Evolutionary conservation across 2,797 vertebrate genomes (phyloP).

Genomic region (Cyclopterus lumpus): DNA sequence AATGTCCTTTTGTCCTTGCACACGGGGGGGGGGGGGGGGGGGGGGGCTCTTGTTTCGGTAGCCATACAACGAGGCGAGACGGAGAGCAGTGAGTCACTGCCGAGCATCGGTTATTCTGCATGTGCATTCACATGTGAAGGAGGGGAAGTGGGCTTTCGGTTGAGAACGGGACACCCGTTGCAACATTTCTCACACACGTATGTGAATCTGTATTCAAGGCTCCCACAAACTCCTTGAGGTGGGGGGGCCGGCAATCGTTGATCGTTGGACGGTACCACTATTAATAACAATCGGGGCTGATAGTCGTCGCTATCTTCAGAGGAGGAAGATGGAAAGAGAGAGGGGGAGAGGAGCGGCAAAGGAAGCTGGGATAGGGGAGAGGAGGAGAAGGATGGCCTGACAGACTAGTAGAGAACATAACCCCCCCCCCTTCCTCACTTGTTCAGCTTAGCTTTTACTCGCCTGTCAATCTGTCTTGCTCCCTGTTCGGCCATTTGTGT

Average conservation of each 20-base stretch:
- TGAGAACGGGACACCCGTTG: neutral
- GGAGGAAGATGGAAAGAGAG: conserved; percentile 22
- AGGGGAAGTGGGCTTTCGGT: neutral
- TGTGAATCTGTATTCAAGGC: conserved; percentile 33
- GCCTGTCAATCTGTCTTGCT: conserved; percentile 61
- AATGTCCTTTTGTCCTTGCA: conserved; percentile 58
- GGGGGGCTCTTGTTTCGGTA: conserved; percentile 31
- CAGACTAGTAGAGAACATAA: conserved; percentile 62
- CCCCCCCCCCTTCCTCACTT: conserved; percentile 46
- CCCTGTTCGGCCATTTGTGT: conserved; percentile 58
- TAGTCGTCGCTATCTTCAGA: conserved; percentile 41
- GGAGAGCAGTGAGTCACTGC: conserved; percentile 36
- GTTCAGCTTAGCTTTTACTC: conserved; percentile 65
- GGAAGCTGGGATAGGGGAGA: conserved; percentile 17
- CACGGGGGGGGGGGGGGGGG: neutral
- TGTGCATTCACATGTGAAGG: conserved; percentile 12
- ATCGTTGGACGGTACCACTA: conserved; percentile 41
- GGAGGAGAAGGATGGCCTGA: conserved; percentile 61
- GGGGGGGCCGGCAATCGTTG: conserved; percentile 16
- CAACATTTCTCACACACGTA: neutral
- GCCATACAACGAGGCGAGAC: too few relatives aligned
- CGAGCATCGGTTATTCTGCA: neutral
- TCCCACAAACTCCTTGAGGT: conserved; percentile 13
- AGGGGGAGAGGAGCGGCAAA: neutral
- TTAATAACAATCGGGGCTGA: conserved; percentile 57